Evolutionary conservation across 37 sponge, comb jelly and placozoan species (phyloP).

Genomic region (Bolinopsis microptera): DNA sequence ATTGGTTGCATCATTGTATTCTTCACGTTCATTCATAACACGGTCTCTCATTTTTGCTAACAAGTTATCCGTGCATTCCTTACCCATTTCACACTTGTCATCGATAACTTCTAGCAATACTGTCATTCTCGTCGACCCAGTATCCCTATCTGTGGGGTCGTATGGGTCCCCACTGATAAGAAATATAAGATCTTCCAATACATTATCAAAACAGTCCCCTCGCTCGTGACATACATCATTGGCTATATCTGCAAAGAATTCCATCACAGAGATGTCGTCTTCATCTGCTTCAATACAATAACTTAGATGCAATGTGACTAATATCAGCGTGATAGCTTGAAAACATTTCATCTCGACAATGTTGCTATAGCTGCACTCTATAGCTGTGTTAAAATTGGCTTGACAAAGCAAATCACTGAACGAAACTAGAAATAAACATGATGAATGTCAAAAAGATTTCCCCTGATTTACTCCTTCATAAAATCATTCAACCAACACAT

Average conservation of each 20-base stretch:
- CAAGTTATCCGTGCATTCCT: neutral
- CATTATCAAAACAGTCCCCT: neutral
- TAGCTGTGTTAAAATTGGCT: too few relatives aligned
- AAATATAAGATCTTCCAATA: neutral
- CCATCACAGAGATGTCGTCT: neutral
- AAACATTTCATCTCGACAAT: too few relatives aligned
- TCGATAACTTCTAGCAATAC: conserved; percentile 24
- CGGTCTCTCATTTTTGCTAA: neutral
- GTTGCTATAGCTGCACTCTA: too few relatives aligned
- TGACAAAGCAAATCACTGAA: too few relatives aligned
- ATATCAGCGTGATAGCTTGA: too few relatives aligned
- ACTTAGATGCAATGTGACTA: too few relatives aligned
- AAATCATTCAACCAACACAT: too few relatives aligned
- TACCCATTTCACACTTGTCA: neutral
- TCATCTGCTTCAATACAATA: too few relatives aligned
- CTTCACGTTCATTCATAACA: neutral
- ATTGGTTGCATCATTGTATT: neutral
- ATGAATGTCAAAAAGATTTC: too few relatives aligned
- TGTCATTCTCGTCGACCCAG: neutral
- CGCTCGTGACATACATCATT: neutral
- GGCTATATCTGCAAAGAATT: neutral
- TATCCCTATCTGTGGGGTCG: conserved; percentile 1
- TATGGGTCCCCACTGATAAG: conserved; percentile 13
- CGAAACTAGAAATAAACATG: too few relatives aligned
- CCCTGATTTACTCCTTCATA: too few relatives aligned